Conservation (phyloP, 1,140 invertebrate species). For the Drosophila prosaltans region DNA sequence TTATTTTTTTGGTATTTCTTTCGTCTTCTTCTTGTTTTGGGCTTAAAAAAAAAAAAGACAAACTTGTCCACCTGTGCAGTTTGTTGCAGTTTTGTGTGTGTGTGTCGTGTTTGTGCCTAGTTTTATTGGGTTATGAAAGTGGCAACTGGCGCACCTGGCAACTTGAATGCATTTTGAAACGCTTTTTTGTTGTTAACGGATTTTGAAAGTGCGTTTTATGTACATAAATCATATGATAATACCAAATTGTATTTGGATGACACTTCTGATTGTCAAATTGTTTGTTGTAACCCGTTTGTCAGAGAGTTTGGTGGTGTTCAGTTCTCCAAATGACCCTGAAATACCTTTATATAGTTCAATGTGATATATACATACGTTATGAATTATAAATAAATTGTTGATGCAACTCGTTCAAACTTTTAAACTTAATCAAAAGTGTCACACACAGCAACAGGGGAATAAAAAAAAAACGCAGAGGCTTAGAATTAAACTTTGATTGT, state of each 20-base stretch:
- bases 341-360: background rate
- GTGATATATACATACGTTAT: background rate
- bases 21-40: conserved; percentile 18
- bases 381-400: conserved; percentile 36
- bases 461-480: background rate
- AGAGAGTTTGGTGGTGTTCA: background rate
- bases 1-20: conserved; percentile 3
- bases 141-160: background rate
- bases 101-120: background rate
- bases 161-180: conserved; percentile 16
- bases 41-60: conserved; percentile 4
- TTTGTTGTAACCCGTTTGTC: background rate
- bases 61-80: conserved; percentile 23
- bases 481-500: background rate
- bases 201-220: conserved; percentile 14
- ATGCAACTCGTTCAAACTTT: conserved; percentile 17
- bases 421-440: conserved; percentile 39
- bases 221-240: conserved; percentile 26
- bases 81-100: conserved; percentile 21
- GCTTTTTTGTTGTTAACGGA: background rate
- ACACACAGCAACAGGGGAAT: background rate
- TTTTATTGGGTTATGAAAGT: conserved; percentile 15
- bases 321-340: conserved; percentile 1
- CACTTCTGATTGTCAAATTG: conserved; percentile 7
- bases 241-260: conserved; percentile 16